Evolutionary conservation across 2,888 invertebrate species (phyloP).

Genomic region (Melanotus villosus): DNA sequence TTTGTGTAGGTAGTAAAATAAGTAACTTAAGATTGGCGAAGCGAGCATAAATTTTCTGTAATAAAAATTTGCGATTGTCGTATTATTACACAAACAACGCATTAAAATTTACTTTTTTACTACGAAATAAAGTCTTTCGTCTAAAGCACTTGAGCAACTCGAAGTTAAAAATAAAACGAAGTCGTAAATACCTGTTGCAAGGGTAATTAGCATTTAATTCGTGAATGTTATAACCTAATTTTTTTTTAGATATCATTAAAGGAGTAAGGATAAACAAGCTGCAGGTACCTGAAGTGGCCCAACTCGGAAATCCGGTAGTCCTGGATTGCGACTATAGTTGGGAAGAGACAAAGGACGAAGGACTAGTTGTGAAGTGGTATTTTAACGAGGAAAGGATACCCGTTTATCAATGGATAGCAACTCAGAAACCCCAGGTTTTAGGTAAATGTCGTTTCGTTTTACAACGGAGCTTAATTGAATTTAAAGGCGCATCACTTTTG

Average conservation of each 20-base stretch:
- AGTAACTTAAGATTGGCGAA: no score
- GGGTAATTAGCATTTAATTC: background rate
- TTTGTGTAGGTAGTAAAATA: no score
- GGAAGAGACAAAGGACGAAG: conserved; percentile 63
- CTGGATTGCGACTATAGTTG: conserved; percentile 73
- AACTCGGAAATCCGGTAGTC: conserved; percentile 68
- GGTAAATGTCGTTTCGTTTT: conserved; percentile 62
- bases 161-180: background rate
- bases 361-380: conserved; percentile 75
- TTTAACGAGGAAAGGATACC: conserved; percentile 67
- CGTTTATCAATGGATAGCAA: conserved; percentile 75
- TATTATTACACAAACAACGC: no score
- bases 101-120: no score
- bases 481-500: conserved; percentile 3
- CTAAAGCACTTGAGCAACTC: background rate
- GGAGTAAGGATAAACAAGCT: conserved; percentile 63
- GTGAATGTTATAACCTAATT: background rate
- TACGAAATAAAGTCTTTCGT: no score
- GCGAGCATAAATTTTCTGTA: no score
- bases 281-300: conserved; percentile 65
- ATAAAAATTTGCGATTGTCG: no score
- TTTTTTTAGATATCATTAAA: conserved; percentile 25
- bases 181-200: background rate
- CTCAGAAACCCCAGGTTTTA: conserved; percentile 66
- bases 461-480: conserved; percentile 47